Conservation (phyloP, 2,888 invertebrate species). For the Drosophila engyochracea region DNA sequence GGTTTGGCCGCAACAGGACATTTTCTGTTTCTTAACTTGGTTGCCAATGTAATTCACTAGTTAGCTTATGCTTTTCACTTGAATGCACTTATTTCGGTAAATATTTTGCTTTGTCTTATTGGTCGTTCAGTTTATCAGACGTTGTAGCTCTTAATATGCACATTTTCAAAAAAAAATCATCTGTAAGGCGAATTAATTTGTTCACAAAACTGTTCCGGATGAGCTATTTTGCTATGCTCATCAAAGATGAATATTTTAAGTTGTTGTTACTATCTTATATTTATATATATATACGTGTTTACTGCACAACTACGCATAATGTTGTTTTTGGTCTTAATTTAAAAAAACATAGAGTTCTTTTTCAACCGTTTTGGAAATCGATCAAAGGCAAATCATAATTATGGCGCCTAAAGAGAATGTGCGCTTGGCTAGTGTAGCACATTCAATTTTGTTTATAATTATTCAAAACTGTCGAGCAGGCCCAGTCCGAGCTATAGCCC, state of each 20-base stretch:
- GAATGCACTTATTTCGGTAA: constrained; percentile 10
- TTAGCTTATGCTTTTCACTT: constrained; percentile 32
- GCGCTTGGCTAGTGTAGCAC: constrained; percentile 51
- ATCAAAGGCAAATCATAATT: constrained; percentile 51
- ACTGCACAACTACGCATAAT: constrained; percentile 17
- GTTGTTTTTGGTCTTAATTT: constrained; percentile 32
- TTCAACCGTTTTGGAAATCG: constrained; percentile 6
- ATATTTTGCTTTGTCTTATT: constrained; percentile 38
- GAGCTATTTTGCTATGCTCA: background rate
- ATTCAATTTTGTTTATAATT: constrained; percentile 68
- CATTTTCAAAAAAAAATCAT: constrained; percentile 59
- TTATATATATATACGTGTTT: background rate
- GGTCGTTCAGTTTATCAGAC: constrained; percentile 49
- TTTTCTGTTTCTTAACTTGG: constrained; percentile 45
- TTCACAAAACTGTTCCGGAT: constrained; percentile 2
- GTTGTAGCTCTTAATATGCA: constrained; percentile 61
- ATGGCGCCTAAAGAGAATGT: constrained; percentile 50
- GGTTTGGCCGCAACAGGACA: constrained; percentile 90
- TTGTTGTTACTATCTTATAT: background rate
- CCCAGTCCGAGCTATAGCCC: constrained; percentile 23
- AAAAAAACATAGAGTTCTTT: constrained; percentile 12
- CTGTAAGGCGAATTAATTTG: constrained; percentile 31
- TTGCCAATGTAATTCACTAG: constrained; percentile 40
- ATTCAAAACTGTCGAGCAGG: constrained; percentile 54
- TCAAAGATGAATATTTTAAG: background rate